These are phyloP conservation scores for Pachyseris speciosa DNA, from an alignment of 64 coral and sea anemone species.

Conservation along the genomic window DNA sequence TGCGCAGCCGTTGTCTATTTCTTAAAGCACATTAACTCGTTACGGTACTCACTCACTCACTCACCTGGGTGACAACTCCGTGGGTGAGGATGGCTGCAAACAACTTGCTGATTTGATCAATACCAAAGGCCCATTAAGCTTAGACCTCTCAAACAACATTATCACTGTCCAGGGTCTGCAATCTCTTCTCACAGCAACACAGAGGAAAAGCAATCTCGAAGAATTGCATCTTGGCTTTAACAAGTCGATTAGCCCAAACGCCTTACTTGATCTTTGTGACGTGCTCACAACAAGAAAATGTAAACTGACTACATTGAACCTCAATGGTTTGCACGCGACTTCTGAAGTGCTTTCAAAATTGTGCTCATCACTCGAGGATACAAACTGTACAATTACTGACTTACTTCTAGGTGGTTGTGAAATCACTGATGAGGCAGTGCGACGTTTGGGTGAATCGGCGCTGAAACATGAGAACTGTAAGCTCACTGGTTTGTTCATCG, in stretches of 20 bases:
- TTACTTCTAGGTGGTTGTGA: too few species aligned
- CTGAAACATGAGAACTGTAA: too few species aligned
- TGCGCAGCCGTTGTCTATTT: background rate
- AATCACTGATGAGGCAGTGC: too few species aligned
- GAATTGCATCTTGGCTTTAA: too few species aligned
- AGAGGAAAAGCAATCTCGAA: background rate
- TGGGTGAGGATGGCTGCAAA: constrained; percentile 20
- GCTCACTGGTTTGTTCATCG: too few species aligned
- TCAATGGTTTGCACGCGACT: too few species aligned
- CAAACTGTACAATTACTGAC: background rate
- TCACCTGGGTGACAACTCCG: background rate
- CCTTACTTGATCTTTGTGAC: background rate
- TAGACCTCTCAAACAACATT: background rate
- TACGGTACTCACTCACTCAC: background rate
- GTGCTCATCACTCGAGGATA: too few species aligned
- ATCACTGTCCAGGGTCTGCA: background rate
- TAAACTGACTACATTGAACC: background rate
- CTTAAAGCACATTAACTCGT: background rate
- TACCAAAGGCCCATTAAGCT: background rate
- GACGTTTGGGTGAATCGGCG: background rate
- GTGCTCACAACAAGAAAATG: background rate
- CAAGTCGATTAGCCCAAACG: too few species aligned
- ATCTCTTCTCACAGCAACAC: background rate
- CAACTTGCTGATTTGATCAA: background rate
- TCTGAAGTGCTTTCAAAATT: too few species aligned